phyloP scores from a whole-genome alignment of 2,888 invertebrate species.

The Eustalomyia histrio region DNA sequence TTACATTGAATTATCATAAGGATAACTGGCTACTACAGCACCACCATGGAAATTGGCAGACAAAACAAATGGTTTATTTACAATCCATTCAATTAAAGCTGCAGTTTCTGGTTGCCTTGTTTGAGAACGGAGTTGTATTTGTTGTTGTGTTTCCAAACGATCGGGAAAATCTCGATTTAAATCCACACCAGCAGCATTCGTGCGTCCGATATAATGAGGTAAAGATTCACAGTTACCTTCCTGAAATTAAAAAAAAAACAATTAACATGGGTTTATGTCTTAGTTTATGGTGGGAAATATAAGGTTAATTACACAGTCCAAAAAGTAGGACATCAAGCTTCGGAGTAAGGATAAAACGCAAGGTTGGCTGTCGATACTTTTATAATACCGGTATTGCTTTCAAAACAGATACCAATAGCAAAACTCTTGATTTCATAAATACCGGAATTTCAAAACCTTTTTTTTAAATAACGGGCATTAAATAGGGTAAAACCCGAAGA shows the following conservation, averaged over 20 bases:
- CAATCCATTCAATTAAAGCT: slow-evolving; percentile 94
- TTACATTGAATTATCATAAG: slow-evolving; percentile 93
- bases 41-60: slow-evolving; percentile 98
- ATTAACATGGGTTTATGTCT: neutral
- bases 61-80: slow-evolving; percentile 91
- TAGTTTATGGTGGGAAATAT: neutral
- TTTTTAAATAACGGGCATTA: too few relatives aligned
- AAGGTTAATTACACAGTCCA: too few relatives aligned
- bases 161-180: slow-evolving; percentile 96
- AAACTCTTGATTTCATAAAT: too few relatives aligned
- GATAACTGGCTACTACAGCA: slow-evolving; percentile 98
- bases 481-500: too few relatives aligned
- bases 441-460: too few relatives aligned
- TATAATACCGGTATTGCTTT: too few relatives aligned
- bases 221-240: slow-evolving; percentile 90
- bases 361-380: too few relatives aligned
- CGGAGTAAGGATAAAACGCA: too few relatives aligned
- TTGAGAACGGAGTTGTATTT: slow-evolving; percentile 76
- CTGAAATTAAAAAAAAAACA: slow-evolving; percentile 78
- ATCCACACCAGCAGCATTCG: slow-evolving; percentile 90
- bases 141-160: slow-evolving; percentile 84
- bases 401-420: too few relatives aligned
- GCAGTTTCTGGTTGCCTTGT: slow-evolving; percentile 91
- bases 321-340: too few relatives aligned
- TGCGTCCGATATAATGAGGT: slow-evolving; percentile 85